phyloP scores from a whole-genome alignment of 2,797 vertebrate genomes.

The Ptychobarbus kaznakovi region DNA sequence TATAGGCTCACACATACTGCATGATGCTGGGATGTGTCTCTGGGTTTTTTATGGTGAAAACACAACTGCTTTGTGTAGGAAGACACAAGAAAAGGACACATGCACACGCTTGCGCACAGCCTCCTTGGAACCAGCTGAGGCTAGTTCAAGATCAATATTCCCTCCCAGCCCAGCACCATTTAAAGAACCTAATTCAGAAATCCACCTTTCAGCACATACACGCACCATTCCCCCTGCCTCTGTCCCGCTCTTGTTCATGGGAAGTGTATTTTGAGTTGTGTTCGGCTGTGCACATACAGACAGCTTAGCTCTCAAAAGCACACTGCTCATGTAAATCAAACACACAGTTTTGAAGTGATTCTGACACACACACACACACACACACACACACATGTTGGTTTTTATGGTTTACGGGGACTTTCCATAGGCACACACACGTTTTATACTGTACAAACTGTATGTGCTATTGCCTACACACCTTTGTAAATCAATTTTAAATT shows the following conservation, averaged over 20 bases:
- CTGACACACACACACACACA: not conserved
- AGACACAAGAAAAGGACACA: conserved; percentile 43
- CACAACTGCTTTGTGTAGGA: conserved; percentile 40
- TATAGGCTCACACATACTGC: conserved; percentile 28
- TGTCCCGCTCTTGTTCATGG: conserved; percentile 56
- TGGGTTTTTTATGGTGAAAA: conserved; percentile 39
- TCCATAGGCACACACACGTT: too few species aligned
- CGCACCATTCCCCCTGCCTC: conserved; percentile 66
- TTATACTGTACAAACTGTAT: too few species aligned
- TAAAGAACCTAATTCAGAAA: conserved; percentile 99
- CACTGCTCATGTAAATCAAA: not conserved
- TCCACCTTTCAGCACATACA: conserved; percentile 91
- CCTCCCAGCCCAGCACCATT: conserved; percentile 89
- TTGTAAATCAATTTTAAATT: too few species aligned
- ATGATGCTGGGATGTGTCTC: conserved; percentile 18
- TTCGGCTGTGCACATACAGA: not conserved
- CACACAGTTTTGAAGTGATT: not conserved
- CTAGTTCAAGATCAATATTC: conserved; percentile 96
- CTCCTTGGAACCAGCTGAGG: conserved; percentile 89
- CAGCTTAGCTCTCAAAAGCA: conserved; percentile 3
- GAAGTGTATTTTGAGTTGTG: conserved; percentile 29
- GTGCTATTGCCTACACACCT: too few species aligned
- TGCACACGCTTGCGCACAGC: conserved; percentile 66
- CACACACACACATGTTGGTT: too few species aligned
- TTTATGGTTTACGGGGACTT: too few species aligned